These are phyloP conservation scores for Cephonodes hylas DNA, from an alignment of 2,888 invertebrate genomes.

Conservation along the genomic window DNA sequence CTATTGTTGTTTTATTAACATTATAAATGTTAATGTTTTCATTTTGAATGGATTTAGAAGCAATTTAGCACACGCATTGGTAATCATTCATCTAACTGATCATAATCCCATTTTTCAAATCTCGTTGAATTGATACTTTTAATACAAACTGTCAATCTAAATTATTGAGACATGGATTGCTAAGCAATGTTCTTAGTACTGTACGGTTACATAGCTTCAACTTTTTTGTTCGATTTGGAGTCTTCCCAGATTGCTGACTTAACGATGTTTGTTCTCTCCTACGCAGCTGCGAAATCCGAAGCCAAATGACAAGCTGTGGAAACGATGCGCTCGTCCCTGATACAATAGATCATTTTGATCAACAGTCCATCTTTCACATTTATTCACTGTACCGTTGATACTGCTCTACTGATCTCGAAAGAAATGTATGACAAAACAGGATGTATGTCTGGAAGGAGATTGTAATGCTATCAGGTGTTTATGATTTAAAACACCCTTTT, in stretches of 20 bases:
- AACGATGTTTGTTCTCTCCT: neutral
- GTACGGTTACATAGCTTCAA: neutral
- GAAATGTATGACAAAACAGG: neutral
- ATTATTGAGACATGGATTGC: no score
- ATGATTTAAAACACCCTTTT: no score
- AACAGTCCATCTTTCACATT: neutral
- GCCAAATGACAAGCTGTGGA: neutral
- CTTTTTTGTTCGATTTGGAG: neutral
- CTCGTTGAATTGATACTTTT: no score
- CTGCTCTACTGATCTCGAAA: neutral
- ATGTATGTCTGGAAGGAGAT: neutral
- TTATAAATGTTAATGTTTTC: neutral
- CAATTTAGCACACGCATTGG: no score
- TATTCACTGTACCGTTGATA: neutral
- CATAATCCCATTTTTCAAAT: no score
- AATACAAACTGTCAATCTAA: no score
- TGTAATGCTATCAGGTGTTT: no score
- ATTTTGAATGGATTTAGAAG: no score
- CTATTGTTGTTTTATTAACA: constrained; percentile 16
- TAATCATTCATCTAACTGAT: no score
- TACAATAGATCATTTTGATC: neutral
- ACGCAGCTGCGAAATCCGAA: neutral
- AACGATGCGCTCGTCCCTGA: neutral
- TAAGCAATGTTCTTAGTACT: neutral
- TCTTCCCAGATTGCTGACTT: neutral